These are phyloP conservation scores for Trogon surrucura DNA, from an alignment of 2,113 vertebrate genomes.

Conservation along the genomic window DNA sequence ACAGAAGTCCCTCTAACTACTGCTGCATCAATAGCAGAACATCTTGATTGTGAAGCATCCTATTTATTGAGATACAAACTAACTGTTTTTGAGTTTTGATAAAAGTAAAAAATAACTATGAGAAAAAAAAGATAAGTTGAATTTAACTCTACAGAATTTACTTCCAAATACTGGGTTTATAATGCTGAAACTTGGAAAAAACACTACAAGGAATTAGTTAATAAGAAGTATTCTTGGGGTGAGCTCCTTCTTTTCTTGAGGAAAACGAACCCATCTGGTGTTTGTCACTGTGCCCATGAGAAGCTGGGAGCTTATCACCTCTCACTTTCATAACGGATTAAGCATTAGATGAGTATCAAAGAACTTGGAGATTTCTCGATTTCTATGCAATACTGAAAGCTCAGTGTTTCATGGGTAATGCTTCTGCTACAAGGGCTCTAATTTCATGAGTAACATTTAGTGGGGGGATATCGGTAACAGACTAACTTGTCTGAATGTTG, in stretches of 20 bases:
- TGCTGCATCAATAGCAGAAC: background rate
- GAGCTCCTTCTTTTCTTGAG: background rate
- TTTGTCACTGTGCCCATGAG: background rate
- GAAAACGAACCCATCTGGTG: background rate
- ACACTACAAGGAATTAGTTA: background rate
- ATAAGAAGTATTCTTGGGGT: background rate
- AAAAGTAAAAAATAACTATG: background rate
- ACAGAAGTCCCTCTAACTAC: conserved; percentile 10
- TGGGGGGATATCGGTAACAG: background rate
- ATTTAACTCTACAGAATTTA: background rate
- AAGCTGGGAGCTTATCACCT: background rate
- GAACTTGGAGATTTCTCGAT: background rate
- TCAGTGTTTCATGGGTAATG: background rate
- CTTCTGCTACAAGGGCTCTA: background rate
- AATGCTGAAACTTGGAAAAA: background rate
- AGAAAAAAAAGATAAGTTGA: background rate
- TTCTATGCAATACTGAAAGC: background rate
- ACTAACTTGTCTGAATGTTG: background rate
- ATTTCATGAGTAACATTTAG: background rate
- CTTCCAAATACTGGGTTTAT: background rate
- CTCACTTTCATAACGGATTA: background rate
- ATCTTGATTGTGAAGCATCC: conserved; percentile 2
- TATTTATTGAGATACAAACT: conserved; percentile 6
- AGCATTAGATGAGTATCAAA: background rate
- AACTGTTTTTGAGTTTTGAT: conserved; percentile 21